Evolutionary conservation across 1,140 invertebrate species (phyloP).

Genomic region (Ceratosolen solmsi): DNA sequence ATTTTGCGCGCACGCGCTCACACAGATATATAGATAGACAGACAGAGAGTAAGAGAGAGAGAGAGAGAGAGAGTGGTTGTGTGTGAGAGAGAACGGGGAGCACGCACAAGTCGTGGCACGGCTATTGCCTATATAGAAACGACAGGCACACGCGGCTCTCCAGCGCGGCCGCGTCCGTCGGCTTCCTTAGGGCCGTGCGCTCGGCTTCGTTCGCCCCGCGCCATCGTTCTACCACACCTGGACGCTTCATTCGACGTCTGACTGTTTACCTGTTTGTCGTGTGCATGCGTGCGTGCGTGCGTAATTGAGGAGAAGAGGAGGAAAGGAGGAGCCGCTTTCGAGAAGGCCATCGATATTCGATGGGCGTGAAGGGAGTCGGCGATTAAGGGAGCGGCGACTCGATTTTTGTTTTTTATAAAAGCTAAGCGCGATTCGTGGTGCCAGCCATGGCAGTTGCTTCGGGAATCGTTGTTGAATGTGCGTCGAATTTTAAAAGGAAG

Average conservation of each 20-base stretch:
- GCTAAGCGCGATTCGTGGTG: too few species aligned
- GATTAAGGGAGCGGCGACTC: background rate
- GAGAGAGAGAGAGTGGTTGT: too few species aligned
- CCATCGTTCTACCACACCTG: background rate
- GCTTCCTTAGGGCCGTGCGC: conserved; percentile 9
- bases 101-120: too few species aligned
- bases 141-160: conserved; percentile 2
- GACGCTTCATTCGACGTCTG: background rate
- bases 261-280: too few species aligned
- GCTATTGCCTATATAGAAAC: background rate
- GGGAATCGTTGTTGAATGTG: background rate
- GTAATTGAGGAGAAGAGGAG: too few species aligned
- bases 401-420: background rate
- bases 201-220: background rate
- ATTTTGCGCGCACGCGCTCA: background rate
- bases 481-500: background rate
- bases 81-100: too few species aligned
- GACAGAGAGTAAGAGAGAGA: background rate
- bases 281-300: too few species aligned
- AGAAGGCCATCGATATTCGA: too few species aligned
- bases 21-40: background rate
- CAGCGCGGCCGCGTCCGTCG: background rate
- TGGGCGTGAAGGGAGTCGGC: too few species aligned
- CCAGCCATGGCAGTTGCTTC: too few species aligned
- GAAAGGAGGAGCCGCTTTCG: too few species aligned